These are phyloP conservation scores for Dascillus cervinus DNA, from an alignment of 2,888 invertebrate genomes.

Conservation along the genomic window DNA sequence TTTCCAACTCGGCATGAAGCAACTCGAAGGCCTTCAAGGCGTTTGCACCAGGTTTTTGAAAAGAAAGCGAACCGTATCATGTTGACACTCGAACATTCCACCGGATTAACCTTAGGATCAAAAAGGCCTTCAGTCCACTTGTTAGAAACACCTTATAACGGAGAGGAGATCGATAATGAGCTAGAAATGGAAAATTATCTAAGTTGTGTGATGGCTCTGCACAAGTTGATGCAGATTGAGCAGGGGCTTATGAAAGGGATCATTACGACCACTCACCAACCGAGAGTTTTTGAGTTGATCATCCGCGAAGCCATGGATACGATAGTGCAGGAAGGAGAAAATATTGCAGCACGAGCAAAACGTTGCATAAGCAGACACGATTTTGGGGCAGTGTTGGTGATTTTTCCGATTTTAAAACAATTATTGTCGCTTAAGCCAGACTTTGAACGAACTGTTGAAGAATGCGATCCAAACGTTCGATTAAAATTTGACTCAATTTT, in stretches of 20 bases:
- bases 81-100: slow-evolving; percentile 71
- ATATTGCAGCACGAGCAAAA: slow-evolving; percentile 65
- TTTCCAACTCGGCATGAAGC: slow-evolving; percentile 67
- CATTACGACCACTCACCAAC: slow-evolving; percentile 72
- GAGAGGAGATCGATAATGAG: slow-evolving; percentile 60
- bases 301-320: slow-evolving; percentile 78
- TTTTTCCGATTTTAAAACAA: slow-evolving; percentile 77
- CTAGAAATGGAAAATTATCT: slow-evolving; percentile 80
- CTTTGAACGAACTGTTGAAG: slow-evolving; percentile 69
- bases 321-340: slow-evolving; percentile 81
- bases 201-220: slow-evolving; percentile 72
- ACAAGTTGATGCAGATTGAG: slow-evolving; percentile 83
- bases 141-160: slow-evolving; percentile 36
- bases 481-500: slow-evolving; percentile 67
- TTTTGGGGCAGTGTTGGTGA: slow-evolving; percentile 69
- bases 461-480: slow-evolving; percentile 60
- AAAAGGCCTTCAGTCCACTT: slow-evolving; percentile 47
- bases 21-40: slow-evolving; percentile 67
- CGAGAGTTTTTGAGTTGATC: slow-evolving; percentile 75
- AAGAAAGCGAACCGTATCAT: slow-evolving; percentile 78
- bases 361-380: slow-evolving; percentile 70
- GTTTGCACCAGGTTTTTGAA: slow-evolving; percentile 74
- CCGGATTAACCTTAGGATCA: slow-evolving; percentile 68
- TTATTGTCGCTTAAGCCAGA: slow-evolving; percentile 69
- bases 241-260: slow-evolving; percentile 75